Conservation (phyloP, 2,113 vertebrate genomes). For the Ibidorhyncha struthersii region DNA sequence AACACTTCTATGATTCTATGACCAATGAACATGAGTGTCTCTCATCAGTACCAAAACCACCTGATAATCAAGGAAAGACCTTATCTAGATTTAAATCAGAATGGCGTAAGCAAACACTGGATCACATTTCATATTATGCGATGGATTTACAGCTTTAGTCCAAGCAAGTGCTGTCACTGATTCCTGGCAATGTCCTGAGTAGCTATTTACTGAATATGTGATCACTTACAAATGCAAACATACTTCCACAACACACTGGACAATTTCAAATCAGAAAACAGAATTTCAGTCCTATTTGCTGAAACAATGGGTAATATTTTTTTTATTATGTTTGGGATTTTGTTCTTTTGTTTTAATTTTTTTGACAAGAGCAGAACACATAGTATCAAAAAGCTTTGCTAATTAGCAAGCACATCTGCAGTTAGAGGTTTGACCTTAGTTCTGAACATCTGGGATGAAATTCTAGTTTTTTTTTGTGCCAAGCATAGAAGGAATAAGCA, state of each 20-base stretch:
- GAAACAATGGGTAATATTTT: background rate
- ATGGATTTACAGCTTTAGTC: background rate
- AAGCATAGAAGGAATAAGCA: background rate
- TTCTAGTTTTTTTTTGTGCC: background rate
- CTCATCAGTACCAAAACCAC: accelerated
- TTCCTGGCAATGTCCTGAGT: background rate
- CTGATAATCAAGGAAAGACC: background rate
- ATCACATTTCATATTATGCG: background rate
- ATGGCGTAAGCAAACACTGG: background rate
- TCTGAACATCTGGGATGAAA: background rate
- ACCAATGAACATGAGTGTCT: background rate
- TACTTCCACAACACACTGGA: background rate
- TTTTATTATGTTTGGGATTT: background rate
- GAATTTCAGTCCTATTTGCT: background rate
- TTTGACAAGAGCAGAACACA: background rate
- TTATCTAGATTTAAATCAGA: background rate
- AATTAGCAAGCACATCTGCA: background rate
- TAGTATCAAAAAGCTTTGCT: background rate
- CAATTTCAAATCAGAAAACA: background rate
- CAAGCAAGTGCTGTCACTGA: background rate
- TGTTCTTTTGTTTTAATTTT: background rate
- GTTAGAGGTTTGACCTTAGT: background rate
- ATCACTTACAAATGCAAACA: background rate
- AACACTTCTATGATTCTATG: too few species aligned
- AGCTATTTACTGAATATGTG: accelerated